Conservation (phyloP, 2,888 invertebrate species). For the Amblyjoppa fuscipennis region DNA sequence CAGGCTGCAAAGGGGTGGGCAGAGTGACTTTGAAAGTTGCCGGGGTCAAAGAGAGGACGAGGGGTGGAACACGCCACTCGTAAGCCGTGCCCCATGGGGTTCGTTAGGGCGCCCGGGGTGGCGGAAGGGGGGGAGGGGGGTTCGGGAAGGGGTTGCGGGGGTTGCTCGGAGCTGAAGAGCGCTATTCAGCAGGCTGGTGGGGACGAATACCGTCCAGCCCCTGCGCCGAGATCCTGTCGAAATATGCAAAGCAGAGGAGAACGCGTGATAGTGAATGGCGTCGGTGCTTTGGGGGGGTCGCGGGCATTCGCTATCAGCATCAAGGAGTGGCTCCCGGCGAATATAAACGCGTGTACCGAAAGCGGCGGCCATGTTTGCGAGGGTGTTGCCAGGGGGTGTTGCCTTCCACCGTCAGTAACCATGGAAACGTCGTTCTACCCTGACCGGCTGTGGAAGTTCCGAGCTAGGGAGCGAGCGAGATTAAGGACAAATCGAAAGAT, state of each 20-base stretch:
- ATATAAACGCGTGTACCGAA: slow-evolving; percentile 61
- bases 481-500: slow-evolving; percentile 35
- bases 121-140: slow-evolving; percentile 37
- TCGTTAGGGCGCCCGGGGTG: not conserved
- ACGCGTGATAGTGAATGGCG: slow-evolving; percentile 53
- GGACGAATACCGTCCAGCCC: slow-evolving; percentile 61
- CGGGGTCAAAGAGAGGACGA: slow-evolving; percentile 59
- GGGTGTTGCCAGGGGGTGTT: slow-evolving; percentile 80
- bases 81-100: slow-evolving; percentile 71
- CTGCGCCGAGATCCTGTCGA: slow-evolving; percentile 55
- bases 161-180: slow-evolving; percentile 16
- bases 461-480: slow-evolving; percentile 65
- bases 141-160: slow-evolving; percentile 10
- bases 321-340: slow-evolving; percentile 57
- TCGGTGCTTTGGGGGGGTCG: slow-evolving; percentile 31
- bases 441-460: slow-evolving; percentile 65
- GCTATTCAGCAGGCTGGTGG: slow-evolving; percentile 30
- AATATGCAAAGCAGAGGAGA: slow-evolving; percentile 52
- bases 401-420: slow-evolving; percentile 74
- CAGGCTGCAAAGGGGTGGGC: slow-evolving; percentile 27
- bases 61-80: slow-evolving; percentile 59
- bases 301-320: slow-evolving; percentile 43
- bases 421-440: slow-evolving; percentile 79
- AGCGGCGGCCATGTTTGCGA: slow-evolving; percentile 77
- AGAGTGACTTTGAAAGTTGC: slow-evolving; percentile 62